phyloP scores from a whole-genome alignment of 23 tunicate species.

The Trididemnum clinides region DNA sequence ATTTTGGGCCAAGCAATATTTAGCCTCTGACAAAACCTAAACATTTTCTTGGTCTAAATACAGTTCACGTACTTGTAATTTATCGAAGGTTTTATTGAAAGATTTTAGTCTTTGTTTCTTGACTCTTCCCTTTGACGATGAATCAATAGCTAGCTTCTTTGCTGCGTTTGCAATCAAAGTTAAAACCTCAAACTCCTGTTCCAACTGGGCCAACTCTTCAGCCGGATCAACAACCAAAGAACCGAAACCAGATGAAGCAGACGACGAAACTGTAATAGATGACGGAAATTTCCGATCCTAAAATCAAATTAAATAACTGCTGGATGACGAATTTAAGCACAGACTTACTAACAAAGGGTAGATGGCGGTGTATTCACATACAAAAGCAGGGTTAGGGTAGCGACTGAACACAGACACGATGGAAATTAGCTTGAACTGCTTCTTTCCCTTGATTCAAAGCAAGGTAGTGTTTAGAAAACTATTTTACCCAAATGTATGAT shows the following conservation, averaged over 20 bases:
- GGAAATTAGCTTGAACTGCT: too few relatives aligned
- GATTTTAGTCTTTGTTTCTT: constrained; percentile 42
- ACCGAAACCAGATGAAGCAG: constrained; percentile 47
- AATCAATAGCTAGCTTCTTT: constrained; percentile 69
- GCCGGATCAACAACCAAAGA: constrained; percentile 45
- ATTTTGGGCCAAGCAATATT: too few relatives aligned
- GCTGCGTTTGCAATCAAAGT: constrained; percentile 81
- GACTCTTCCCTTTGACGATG: constrained; percentile 51
- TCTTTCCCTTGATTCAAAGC: too few relatives aligned
- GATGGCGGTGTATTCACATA: not conserved
- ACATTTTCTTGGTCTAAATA: too few relatives aligned
- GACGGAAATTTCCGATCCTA: constrained; percentile 47
- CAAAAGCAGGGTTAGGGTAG: too few relatives aligned
- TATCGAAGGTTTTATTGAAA: constrained; percentile 61
- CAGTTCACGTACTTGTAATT: constrained; percentile 58
- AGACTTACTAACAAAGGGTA: too few relatives aligned
- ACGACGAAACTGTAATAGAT: constrained; percentile 52
- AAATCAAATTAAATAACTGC: not conserved
- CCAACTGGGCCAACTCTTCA: constrained; percentile 62
- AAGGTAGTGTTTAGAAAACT: too few relatives aligned
- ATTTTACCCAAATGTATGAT: too few relatives aligned
- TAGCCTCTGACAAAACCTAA: too few relatives aligned
- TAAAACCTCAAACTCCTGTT: constrained; percentile 62
- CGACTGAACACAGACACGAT: too few relatives aligned
- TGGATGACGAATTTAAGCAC: too few relatives aligned